Base-by-base conservation (phyloP, 2,797 vertebrate genomes). In the Danionella dracula region DNA sequence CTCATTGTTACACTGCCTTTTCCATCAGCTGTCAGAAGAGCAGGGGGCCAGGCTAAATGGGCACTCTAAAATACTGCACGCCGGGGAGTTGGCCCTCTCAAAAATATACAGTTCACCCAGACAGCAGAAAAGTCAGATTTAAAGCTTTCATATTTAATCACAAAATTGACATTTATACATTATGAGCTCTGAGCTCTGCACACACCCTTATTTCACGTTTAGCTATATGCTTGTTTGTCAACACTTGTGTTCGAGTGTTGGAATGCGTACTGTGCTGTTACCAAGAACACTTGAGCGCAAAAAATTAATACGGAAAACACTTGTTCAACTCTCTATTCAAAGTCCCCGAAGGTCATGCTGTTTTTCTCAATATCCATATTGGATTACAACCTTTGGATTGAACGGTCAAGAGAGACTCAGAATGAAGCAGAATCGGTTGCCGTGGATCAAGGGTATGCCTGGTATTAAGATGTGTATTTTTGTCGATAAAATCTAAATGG, bases 21-120 rank as follows among this genome's bases (percentile, higher is more conserved):
- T 78, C 76, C 73, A 75, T 78, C 73, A 78, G 76, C 70, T 75
- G 76, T 74, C 76, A 75, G 70, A 71, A 62, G 76, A 68, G 76
- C 71, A 73, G 76, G 76, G 76, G 70, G 76, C 76, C 73, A 13
- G 60, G 44, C 73, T 75, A 78, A 78, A 78, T 78, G 76, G 76
- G 67, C 76, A 73, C 70, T 78, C 76, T 78, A 70, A 75, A 78
- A 75, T 75, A 71, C 70, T 68, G 70, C 70, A 57, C 63, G 62
- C 67, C 70, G 31, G 51, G 76, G 73, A 75, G 66, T 71, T 57
- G 72, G 75, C 64, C 76, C 76, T 73, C 70, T 66, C 59, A 66
- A 75, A 74, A 75, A 71, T 75, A 68, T 73, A 70, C 55, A 73
- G 71, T 73, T 71, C 50, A 76, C 75, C 75, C 73, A 73, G 68